phyloP scores from a whole-genome alignment of 2,797 vertebrate genomes.

The Falco columbarius region DNA sequence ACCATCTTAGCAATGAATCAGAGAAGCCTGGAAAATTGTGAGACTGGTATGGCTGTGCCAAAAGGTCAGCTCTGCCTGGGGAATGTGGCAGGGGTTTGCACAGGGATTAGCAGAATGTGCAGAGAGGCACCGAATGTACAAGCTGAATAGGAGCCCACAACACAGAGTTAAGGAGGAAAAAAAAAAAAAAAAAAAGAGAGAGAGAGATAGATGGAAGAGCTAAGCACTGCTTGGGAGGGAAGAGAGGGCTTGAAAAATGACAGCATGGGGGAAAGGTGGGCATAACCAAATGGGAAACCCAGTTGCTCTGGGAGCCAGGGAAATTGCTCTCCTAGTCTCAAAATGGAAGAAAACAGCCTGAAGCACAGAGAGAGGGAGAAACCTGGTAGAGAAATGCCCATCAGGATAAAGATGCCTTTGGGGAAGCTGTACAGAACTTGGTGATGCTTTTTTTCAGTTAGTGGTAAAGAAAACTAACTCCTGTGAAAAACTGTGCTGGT shows the following conservation, averaged over 20 bases:
- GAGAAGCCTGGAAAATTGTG: background rate
- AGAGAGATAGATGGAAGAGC: background rate
- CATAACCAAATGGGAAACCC: background rate
- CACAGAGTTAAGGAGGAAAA: background rate
- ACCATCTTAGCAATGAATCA: background rate
- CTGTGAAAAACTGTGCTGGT: background rate
- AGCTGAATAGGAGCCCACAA: background rate
- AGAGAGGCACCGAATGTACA: background rate
- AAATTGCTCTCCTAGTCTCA: background rate
- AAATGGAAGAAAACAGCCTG: background rate
- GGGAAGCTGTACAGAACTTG: background rate
- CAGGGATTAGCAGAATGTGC: background rate
- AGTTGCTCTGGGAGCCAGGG: background rate
- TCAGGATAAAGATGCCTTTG: background rate
- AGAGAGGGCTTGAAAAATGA: background rate
- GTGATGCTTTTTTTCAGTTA: background rate
- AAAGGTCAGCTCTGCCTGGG: background rate
- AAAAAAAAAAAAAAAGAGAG: background rate
- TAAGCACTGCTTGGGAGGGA: background rate
- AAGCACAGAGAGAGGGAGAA: background rate
- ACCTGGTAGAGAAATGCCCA: background rate
- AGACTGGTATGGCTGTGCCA: background rate
- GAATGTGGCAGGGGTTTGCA: background rate
- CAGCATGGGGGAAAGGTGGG: background rate
- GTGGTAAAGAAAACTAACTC: background rate